Conservation (phyloP, 2,888 invertebrate genomes). For the Dinocampus coccinellae region DNA sequence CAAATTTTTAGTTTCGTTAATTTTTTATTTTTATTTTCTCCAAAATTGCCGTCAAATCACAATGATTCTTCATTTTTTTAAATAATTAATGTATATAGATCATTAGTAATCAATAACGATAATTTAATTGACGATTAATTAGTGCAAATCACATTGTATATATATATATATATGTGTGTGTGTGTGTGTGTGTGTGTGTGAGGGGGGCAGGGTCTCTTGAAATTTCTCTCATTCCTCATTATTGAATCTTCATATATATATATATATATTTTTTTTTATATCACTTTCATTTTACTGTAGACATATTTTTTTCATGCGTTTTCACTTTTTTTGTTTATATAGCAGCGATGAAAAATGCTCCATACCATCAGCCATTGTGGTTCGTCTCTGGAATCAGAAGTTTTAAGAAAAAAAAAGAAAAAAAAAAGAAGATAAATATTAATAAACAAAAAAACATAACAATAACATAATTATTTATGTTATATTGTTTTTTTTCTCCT, state of each 20-base stretch:
- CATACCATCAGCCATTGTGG: conserved; percentile 58
- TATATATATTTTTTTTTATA: neutral
- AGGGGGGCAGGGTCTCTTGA: too few species aligned
- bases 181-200: too few species aligned
- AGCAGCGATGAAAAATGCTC: conserved; percentile 6
- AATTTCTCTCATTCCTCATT: neutral
- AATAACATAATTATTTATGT: conserved; percentile 9
- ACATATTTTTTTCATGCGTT: too few species aligned
- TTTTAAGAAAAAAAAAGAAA: neutral
- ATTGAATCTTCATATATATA: neutral
- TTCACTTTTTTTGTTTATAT: conserved; percentile 29
- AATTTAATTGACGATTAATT: conserved; percentile 52
- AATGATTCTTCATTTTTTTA: too few species aligned
- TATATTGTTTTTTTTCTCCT: conserved; percentile 5
- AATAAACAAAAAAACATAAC: neutral
- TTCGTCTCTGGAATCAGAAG: conserved; percentile 65
- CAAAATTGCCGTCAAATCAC: conserved; percentile 59
- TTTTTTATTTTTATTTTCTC: neutral
- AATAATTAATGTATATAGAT: too few species aligned
- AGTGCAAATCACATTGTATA: neutral
- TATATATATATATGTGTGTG: too few species aligned
- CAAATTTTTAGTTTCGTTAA: conserved; percentile 5
- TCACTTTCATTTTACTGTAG: too few species aligned
- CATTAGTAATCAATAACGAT: conserved; percentile 40
- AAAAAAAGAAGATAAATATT: neutral